Conservation (phyloP, 2,888 invertebrate genomes). For the Drosophila hamatofila region DNA sequence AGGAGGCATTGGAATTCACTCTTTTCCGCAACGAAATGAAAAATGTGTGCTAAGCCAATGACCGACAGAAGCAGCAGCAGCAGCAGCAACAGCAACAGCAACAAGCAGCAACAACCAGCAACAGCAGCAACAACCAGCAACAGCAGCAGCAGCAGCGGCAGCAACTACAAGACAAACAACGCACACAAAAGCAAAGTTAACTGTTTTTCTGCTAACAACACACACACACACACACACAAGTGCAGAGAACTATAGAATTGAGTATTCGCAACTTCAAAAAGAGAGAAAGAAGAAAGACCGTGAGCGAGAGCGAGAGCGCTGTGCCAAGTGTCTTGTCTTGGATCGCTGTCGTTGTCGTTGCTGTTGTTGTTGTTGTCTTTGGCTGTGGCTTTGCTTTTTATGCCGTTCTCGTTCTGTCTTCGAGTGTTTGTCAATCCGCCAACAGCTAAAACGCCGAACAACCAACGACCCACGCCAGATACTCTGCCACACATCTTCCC, state of each 20-base stretch:
- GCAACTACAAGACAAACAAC: conserved; percentile 63
- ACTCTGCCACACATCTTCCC: conserved; percentile 4
- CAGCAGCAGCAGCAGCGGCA: conserved; percentile 51
- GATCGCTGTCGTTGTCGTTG: conserved; percentile 37
- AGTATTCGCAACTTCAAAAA: conserved; percentile 63
- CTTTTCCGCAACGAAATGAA: conserved; percentile 83
- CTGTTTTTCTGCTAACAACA: conserved; percentile 65
- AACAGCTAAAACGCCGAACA: conserved; percentile 32
- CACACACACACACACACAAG: conserved; percentile 38
- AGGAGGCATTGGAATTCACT: conserved; percentile 77
- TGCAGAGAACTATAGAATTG: conserved; percentile 31
- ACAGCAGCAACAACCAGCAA: conserved; percentile 58
- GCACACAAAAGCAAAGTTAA: conserved; percentile 70
- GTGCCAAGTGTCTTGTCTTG: conserved; percentile 46
- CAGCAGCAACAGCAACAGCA: conserved; percentile 58
- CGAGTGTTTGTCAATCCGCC: conserved; percentile 66
- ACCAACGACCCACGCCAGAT: conserved; percentile 59
- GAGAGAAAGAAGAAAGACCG: conserved; percentile 30
- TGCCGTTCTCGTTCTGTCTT: conserved; percentile 58
- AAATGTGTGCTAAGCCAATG: conserved; percentile 86
- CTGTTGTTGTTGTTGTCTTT: conserved; percentile 41
- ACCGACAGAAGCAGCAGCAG: conserved; percentile 80
- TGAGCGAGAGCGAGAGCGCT: conserved; percentile 25
- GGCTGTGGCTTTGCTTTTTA: conserved; percentile 46
- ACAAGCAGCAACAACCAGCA: conserved; percentile 55